Evolutionary conservation across 2,113 vertebrate genomes (phyloP).

Genomic region (Laterallus jamaicensis): DNA sequence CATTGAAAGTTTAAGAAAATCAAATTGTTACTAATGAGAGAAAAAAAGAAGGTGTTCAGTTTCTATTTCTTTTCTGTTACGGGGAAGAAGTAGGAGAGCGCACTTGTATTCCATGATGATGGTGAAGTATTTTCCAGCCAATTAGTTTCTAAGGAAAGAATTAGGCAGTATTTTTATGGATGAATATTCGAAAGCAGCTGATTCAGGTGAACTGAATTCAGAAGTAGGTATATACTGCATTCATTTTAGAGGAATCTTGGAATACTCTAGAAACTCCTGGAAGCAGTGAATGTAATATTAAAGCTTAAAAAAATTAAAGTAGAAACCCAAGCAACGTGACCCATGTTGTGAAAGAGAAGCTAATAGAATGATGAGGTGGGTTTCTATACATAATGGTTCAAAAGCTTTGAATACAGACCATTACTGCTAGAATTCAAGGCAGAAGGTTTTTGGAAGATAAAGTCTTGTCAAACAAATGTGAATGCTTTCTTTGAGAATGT

Average conservation of each 20-base stretch:
- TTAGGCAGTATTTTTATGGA: conserved; percentile 15
- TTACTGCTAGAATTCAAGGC: conserved; percentile 20
- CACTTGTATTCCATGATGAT: background rate
- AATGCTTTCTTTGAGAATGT: conserved; percentile 34
- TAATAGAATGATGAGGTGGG: conserved; percentile 2
- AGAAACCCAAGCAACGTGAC: background rate
- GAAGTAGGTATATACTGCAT: background rate
- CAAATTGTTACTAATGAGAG: background rate
- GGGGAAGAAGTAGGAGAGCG: background rate
- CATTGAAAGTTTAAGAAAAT: conserved; percentile 19
- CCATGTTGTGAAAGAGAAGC: background rate
- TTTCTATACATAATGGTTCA: conserved; percentile 13
- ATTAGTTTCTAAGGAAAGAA: conserved; percentile 25
- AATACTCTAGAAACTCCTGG: conserved; percentile 8
- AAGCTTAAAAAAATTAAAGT: background rate
- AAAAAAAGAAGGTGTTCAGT: background rate
- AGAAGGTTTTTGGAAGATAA: conserved; percentile 12
- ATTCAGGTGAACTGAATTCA: conserved; percentile 24
- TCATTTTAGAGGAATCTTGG: background rate
- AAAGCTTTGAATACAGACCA: conserved; percentile 19
- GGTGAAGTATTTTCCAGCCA: conserved; percentile 47
- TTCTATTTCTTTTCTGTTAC: background rate
- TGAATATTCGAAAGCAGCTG: conserved; percentile 17
- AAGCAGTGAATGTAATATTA: background rate
- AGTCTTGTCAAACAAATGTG: conserved; percentile 23